Conservation (phyloP, 2,888 invertebrate species). For the Blera fallax region DNA sequence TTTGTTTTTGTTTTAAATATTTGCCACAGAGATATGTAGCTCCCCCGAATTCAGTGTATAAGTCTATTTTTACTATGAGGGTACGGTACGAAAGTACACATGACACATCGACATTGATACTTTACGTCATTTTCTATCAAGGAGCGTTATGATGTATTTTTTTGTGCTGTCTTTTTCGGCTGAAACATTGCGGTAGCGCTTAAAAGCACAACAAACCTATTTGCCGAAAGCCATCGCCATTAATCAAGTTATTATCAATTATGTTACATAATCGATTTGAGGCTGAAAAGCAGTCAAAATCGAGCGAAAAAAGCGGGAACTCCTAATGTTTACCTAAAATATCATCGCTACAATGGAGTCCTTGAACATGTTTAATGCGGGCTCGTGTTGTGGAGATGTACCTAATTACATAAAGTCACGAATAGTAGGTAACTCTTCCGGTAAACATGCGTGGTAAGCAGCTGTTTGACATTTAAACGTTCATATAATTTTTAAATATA, state of each 20-base stretch:
- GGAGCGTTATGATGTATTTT: neutral
- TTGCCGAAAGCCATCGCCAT: neutral
- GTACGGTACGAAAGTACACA: slow-evolving; percentile 17
- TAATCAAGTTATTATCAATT: slow-evolving; percentile 2
- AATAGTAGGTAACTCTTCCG: neutral
- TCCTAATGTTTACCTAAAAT: neutral
- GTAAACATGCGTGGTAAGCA: slow-evolving; percentile 26
- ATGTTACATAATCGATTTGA: slow-evolving; percentile 19
- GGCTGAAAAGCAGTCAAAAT: neutral
- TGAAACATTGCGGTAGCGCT: neutral
- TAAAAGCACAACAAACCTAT: neutral
- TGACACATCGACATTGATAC: slow-evolving; percentile 49
- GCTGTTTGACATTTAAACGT: slow-evolving; percentile 20
- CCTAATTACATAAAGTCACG: slow-evolving; percentile 43
- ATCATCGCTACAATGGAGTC: neutral
- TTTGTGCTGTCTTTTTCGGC: neutral
- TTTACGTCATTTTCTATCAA: slow-evolving; percentile 16
- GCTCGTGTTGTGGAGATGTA: slow-evolving; percentile 3
- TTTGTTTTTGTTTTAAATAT: neutral
- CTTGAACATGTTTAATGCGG: neutral
- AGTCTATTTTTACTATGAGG: slow-evolving; percentile 38
- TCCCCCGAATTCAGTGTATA: neutral
- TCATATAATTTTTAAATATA: neutral
- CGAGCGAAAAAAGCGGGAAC: slow-evolving; percentile 8
- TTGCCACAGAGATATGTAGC: neutral